Base-by-base conservation (phyloP, 1,140 invertebrate genomes). In the Scaptomyza graminum region DNA sequence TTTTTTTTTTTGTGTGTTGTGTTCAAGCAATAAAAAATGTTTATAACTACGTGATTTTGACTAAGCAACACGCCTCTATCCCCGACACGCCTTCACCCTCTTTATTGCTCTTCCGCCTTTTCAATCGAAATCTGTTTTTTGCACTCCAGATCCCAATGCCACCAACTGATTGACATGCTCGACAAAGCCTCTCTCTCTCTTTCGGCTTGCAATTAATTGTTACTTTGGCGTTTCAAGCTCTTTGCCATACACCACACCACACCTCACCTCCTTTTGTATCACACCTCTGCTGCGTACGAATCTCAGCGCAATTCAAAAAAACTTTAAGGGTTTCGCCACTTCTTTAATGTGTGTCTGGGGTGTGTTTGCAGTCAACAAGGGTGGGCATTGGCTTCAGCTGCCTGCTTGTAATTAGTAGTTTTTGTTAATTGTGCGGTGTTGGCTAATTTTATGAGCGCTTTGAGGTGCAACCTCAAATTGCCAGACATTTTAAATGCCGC, bases 191-290 rank as follows among this genome's bases (percentile, higher is more conserved):
- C 43, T 50, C 28, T 28, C 28, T 5, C 28, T 8, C 28, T n/a
- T n/a, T n/a, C n/a, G n/a, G n/a, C 79, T 81, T 81, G 77, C 79
- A 81, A 81, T 81, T 81, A 81, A 81, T 81, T 81, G 78, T 76
- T 70, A 65, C 65, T 60, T 59, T 59, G 56, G 39, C 49, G 25
- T 55, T 65, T 65, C 18, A 50, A 61, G 47, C 44, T 12, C 43
- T 12, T 22, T 22, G 18, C 18, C 2, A 22, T 22, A 22, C 18
- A 22, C 18, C 18, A 22, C 18, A 22, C 1, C 28, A 6, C 28
- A 31, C 28, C 31, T 13, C 11, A 3, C 11, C 37, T 22, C 25
- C 3, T 18, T 16, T 6, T 12, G 7, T 16, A 18, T 47, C 46
- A 47, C 5, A 12, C 5, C 13, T 18, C 43, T 9, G 28, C 7